phyloP scores from a whole-genome alignment of 30 jellyfish, hydroid and myxozoan species.

The Euphysa ruthae region DNA sequence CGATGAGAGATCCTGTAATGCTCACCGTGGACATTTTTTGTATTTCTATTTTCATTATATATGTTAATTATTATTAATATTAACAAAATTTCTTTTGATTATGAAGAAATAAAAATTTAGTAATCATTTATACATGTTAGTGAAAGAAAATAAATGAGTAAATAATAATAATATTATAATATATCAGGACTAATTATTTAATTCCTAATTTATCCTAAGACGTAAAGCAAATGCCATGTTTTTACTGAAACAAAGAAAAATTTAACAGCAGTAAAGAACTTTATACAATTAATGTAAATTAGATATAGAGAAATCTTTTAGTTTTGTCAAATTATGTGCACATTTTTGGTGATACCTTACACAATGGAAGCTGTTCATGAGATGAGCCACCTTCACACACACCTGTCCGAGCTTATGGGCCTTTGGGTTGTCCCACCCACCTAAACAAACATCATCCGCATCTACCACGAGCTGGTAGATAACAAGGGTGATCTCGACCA shows the following conservation, averaged over 20 bases:
- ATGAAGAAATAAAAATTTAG: conserved; percentile 16
- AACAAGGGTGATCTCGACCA: too few species aligned
- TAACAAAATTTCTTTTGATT: conserved; percentile 38
- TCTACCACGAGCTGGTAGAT: too few species aligned
- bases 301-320: conserved; percentile 25
- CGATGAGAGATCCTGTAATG: too few species aligned
- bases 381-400: too few species aligned
- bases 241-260: conserved; percentile 51
- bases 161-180: conserved; percentile 5
- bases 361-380: too few species aligned
- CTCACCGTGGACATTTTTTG: too few species aligned
- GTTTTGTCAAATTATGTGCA: conserved; percentile 44
- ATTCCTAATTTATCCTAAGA: conserved; percentile 25
- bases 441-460: too few species aligned
- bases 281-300: conserved; percentile 36
- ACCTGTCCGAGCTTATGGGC: too few species aligned
- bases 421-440: too few species aligned
- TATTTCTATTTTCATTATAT: too few species aligned
- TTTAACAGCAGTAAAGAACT: conserved; percentile 56
- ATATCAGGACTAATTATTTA: conserved; percentile 9
- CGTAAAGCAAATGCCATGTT: conserved; percentile 51
- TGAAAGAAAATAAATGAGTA: conserved; percentile 38
- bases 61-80: too few species aligned
- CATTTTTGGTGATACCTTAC: too few species aligned
- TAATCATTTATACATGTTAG: conserved; percentile 46